Evolutionary conservation across 2,113 vertebrate species (phyloP), one percentile per base, ranked within the genome.

Genomic region (Leptodactylus fuscus): DNA sequence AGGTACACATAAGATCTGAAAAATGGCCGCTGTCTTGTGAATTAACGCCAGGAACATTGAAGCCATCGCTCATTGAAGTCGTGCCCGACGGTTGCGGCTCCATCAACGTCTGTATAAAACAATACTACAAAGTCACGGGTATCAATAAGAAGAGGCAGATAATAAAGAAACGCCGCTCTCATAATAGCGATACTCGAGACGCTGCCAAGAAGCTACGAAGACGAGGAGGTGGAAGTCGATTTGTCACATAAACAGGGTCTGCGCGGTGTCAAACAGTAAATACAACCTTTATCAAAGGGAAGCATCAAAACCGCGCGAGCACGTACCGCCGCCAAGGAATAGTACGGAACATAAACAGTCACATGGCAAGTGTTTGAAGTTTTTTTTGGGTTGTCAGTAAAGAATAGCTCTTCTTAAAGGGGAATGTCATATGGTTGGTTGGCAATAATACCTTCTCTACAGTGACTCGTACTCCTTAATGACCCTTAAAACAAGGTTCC

Each of bases 1-100:
- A 76, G 22, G 20, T 76, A 32, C 73, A 76, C 38, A 5, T 15
- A 24, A 12, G 22, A n/a, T 60, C 34, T 44, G 34, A 36, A 8
- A 80, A 80, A 27, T 62, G 53, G 62, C 38, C 55, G 13, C 24
- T 11, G 5, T 62, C n/a, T 32, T 80, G 36, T 62, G 77, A 80
- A 44, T 80, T 46, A 60, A 15, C 12, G 76, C 53, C 77, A 60
- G 53, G 77, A 38, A 80, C 77, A 80, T 80, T 80, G 24, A n/a
- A 38, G 32, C 76, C 5, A 79, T 79, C 22, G 15, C 53, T 80
- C 53, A 62, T 80, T 80, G 34, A 41, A 41, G 77, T 60, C 36
- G 15, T 62, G 22, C 77, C 53, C 53, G 32, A 55, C 24, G 41
- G 34, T 80, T 80, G 77, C 2, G 38, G 34, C 36, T 80, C 55